Percentiles rank a stretch among this genome's conserved stretches.
These are phyloP conservation scores for Neoarius graeffei DNA, from an alignment of 2,113 vertebrate species.

Conservation along the genomic window DNA sequence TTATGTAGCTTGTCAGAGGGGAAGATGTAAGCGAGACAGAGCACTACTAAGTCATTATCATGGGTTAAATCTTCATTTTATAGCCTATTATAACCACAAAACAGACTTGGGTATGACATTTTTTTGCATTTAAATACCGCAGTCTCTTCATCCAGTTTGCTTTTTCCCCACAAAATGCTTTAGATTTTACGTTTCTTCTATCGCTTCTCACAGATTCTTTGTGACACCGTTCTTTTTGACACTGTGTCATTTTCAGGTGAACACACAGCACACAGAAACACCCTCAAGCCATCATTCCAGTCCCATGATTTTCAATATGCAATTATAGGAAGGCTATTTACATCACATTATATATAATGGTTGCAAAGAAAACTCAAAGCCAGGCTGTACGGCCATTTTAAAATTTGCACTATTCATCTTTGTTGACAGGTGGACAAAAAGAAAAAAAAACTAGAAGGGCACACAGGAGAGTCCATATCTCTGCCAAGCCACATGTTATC, in stretches of 20 bases:
- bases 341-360: background rate
- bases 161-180: background rate
- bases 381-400: background rate
- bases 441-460: too few species aligned
- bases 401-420: background rate
- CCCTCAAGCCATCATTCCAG: background rate
- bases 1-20: conserved; percentile 28
- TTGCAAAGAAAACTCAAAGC: background rate
- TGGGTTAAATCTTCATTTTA: conserved; percentile 4
- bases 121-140: background rate
- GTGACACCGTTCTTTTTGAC: too few species aligned
- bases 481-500: too few species aligned
- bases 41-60: conserved; percentile 13
- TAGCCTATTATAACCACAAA: background rate
- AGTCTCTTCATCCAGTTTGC: background rate
- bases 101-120: background rate
- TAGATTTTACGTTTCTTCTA: background rate
- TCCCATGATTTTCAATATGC: conserved; percentile 1
- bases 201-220: background rate
- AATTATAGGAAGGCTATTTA: conserved; percentile 17
- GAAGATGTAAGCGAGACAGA: conserved; percentile 4
- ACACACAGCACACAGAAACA: background rate
- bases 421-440: background rate
- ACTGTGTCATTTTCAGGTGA: background rate
- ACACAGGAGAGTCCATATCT: too few species aligned